Percentiles rank a stretch among this genome's conserved stretches.
These are phyloP conservation scores for Phalacrocorax brasilianus DNA, from an alignment of 2,113 vertebrate species.

Conservation along the genomic window DNA sequence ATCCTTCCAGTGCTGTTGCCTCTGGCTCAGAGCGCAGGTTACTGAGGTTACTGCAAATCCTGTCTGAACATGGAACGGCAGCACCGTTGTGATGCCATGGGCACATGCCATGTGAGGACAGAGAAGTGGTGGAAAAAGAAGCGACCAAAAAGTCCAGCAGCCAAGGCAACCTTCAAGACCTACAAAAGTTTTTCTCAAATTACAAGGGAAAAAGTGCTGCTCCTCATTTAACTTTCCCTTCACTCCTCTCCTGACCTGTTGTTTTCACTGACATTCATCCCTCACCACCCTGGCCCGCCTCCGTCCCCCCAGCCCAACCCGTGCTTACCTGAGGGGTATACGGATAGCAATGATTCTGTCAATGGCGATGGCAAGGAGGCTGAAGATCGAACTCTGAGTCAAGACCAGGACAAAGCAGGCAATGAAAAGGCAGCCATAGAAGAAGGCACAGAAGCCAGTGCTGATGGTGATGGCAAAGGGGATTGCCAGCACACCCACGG, in stretches of 20 bases:
- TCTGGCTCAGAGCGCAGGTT: not conserved
- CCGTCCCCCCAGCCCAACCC: not conserved
- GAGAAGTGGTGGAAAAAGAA: not conserved
- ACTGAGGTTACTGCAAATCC: not conserved
- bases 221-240: not conserved
- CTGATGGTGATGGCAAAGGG: constrained; percentile 95
- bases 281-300: not conserved
- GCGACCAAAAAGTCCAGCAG: not conserved
- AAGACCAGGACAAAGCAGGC: constrained; percentile 95
- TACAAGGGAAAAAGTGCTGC: not conserved
- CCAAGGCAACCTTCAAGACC: not conserved
- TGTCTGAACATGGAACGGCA: not conserved
- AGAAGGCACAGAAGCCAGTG: constrained; percentile 92
- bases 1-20: not conserved
- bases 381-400: constrained; percentile 98
- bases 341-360: constrained; percentile 96
- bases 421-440: constrained; percentile 94
- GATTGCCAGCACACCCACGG: constrained; percentile 92
- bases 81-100: fast-evolving
- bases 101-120: not conserved
- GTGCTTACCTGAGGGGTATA: constrained; percentile 88
- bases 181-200: not conserved
- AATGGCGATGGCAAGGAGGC: constrained; percentile 92
- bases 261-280: not conserved
- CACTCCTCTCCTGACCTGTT: not conserved